Evolutionary conservation across 1,140 invertebrate genomes (phyloP).

Genomic region (Drosophila ogumai): DNA sequence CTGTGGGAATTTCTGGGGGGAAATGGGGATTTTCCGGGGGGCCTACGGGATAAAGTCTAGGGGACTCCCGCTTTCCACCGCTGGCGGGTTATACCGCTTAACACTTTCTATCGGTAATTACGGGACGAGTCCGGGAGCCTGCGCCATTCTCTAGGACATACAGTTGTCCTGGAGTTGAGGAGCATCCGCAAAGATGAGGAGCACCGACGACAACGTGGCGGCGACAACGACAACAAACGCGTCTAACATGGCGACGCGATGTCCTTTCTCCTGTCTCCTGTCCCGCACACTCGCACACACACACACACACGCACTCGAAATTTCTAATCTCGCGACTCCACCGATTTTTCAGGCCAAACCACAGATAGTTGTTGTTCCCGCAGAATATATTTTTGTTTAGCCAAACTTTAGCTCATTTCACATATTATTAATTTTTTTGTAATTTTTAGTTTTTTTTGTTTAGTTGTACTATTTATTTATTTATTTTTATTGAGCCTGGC

Average conservation of each 20-base stretch:
- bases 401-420: background rate
- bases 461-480: slow-evolving; percentile 32
- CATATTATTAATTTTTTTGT: slow-evolving; percentile 6
- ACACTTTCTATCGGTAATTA: slow-evolving; percentile 57
- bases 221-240: slow-evolving; percentile 42
- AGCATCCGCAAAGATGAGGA: slow-evolving; percentile 16
- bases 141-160: slow-evolving; percentile 30
- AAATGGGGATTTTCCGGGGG: slow-evolving; percentile 30
- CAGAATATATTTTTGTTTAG: background rate
- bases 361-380: background rate
- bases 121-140: slow-evolving; percentile 40
- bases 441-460: slow-evolving; percentile 11
- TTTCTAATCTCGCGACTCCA: slow-evolving; percentile 58
- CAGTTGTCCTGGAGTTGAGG: slow-evolving; percentile 2
- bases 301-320: slow-evolving; percentile 25
- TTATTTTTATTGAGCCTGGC: slow-evolving; percentile 66
- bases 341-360: slow-evolving; percentile 42
- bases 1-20: no score
- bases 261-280: slow-evolving; percentile 42
- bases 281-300: slow-evolving; percentile 40
- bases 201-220: slow-evolving; percentile 58
- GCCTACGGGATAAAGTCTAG: slow-evolving; percentile 43
- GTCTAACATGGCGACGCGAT: slow-evolving; percentile 66
- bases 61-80: slow-evolving; percentile 51
- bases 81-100: slow-evolving; percentile 59